phyloP scores from a whole-genome alignment of 2,888 invertebrate species.

The Caenorhabditis uteleia region DNA sequence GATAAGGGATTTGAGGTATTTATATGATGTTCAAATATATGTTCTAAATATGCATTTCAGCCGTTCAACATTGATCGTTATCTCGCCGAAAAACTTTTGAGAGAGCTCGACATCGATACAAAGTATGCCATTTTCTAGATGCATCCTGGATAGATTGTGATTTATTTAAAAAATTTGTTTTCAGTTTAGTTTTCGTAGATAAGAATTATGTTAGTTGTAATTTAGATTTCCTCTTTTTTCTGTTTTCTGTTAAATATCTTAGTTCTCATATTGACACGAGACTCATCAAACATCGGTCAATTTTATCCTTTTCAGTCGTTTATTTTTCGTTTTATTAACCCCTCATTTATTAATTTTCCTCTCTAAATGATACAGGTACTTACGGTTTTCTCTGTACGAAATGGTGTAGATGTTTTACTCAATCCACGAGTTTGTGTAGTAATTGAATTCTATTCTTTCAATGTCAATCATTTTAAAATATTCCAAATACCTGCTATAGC shows the following conservation, averaged over 20 bases:
- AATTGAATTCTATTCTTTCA: too few species aligned
- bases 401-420: neutral
- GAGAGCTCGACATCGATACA: constrained; percentile 36
- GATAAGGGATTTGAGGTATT: neutral
- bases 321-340: constrained; percentile 3
- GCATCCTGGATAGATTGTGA: neutral
- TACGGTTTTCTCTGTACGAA: neutral
- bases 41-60: constrained; percentile 5
- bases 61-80: constrained; percentile 39
- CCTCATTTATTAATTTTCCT: neutral
- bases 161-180: neutral
- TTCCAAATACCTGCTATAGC: too few species aligned
- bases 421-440: neutral
- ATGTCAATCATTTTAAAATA: too few species aligned
- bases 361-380: constrained; percentile 1
- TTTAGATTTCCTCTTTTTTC: too few species aligned
- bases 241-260: too few species aligned
- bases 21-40: neutral
- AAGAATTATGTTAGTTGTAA: too few species aligned
- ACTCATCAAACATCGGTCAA: neutral
- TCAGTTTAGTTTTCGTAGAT: neutral
- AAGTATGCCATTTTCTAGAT: constrained; percentile 30
- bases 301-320: too few species aligned
- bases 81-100: constrained; percentile 32
- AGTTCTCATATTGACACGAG: neutral